These are phyloP conservation scores for Aspidiotus destructor DNA, from an alignment of 2,888 invertebrate genomes.

Conservation along the genomic window DNA sequence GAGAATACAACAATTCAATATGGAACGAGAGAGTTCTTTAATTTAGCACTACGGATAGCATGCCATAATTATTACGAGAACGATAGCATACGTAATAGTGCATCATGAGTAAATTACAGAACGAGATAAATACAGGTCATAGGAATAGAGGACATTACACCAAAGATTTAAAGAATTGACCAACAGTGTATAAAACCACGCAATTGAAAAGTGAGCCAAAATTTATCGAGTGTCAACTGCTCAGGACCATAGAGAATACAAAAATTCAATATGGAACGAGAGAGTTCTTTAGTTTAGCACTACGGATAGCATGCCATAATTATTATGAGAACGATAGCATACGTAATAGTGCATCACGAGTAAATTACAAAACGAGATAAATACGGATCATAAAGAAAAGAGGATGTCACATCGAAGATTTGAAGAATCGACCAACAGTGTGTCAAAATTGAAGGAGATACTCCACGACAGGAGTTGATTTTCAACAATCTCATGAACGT, in stretches of 20 bases:
- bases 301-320: slow-evolving; percentile 19
- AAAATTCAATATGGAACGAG: slow-evolving; percentile 17
- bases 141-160: too few species aligned
- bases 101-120: neutral
- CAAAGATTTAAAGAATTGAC: neutral
- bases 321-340: slow-evolving; percentile 6
- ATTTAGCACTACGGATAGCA: slow-evolving; percentile 30
- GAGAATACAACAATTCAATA: neutral
- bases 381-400: too few species aligned
- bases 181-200: neutral
- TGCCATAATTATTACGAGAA: slow-evolving; percentile 3
- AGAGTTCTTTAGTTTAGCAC: slow-evolving; percentile 26
- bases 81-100: slow-evolving; percentile 15
- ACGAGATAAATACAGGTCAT: too few species aligned
- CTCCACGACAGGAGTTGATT: too few species aligned
- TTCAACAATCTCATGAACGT: too few species aligned
- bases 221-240: slow-evolving; percentile 18
- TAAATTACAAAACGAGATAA: too few species aligned
- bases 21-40: slow-evolving; percentile 27
- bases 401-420: neutral
- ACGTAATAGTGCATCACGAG: slow-evolving; percentile 10
- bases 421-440: neutral
- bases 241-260: slow-evolving; percentile 16
- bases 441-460: neutral
- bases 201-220: neutral